Base-by-base conservation (phyloP, 2,888 invertebrate species). In the Leptinotarsa haldemani region DNA sequence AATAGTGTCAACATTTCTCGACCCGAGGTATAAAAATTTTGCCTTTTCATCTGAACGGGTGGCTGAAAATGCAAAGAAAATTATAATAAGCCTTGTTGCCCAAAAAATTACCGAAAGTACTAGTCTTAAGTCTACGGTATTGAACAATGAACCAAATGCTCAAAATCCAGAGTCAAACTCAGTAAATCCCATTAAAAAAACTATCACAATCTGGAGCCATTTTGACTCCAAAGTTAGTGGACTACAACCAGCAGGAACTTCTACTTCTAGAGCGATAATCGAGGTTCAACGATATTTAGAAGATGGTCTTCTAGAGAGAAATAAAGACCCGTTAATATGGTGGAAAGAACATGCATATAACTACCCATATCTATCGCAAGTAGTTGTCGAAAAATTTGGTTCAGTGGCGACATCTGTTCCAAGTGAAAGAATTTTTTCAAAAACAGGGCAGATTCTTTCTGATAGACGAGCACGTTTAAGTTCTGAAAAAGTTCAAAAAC, bases 211-310 rank as follows among this genome's bases (percentile, higher is more conserved):
- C 30, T 73, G 72, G 72, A 46, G 47, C 61, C 64, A 68, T 47
- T 64, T 73, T 68, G 65, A 73, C 16, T 25, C 61, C 50, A 73
- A 69, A 63, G 50, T 61, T 15, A 66, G 63, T 22, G 30, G 56
- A 52, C 47, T 66, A 13, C 52, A 56, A 53, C 47, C 56, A 52
- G 40, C 47, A 25, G 69, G 65, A 20, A 69, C 65, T 65, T 65
- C 65, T 7, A 56, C 46, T 13, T 69, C 73, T 48, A 25, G 73
- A 50, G 53, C 73, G 13, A 69, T 73, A 20, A 20, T 73, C 25
- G 71, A 72, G 48, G 69, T 69, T n/a, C 73, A 73, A 50, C 53
- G 69, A 50, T 73, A 73, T 58, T 47, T 73, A n/a, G 69, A 73
- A 56, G 69, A 69, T 40, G 69, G 47, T 7, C 69, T 25, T 3